phyloP scores from a whole-genome alignment of 2,797 vertebrate genomes.

The Sebastes steindachneri region DNA sequence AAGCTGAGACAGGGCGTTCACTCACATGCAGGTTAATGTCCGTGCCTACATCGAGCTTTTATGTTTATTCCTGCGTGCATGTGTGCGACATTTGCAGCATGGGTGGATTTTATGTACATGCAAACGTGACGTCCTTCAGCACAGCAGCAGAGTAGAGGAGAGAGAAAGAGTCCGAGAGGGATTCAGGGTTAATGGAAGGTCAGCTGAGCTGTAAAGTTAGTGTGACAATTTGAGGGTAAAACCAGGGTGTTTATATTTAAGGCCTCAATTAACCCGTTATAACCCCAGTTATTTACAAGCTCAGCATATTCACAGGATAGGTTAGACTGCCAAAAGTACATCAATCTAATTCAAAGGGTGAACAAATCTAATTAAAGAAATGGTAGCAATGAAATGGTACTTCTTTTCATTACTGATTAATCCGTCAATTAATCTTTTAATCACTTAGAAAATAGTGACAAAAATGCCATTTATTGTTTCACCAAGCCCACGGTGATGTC shows the following conservation, averaged over 20 bases:
- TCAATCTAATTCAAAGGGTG: not conserved
- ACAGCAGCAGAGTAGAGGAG: not conserved
- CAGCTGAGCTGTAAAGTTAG: not conserved
- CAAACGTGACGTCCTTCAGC: not conserved
- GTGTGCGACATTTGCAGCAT: not conserved
- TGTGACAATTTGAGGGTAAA: not conserved
- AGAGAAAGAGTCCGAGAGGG: not conserved
- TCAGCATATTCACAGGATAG: not conserved
- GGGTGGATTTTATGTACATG: not conserved
- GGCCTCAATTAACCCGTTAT: not conserved
- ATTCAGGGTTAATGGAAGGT: conserved; percentile 23
- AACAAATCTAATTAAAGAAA: not conserved
- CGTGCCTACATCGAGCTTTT: not conserved
- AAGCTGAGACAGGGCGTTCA: conserved; percentile 8
- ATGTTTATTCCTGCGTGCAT: not conserved
- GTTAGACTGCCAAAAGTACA: not conserved
- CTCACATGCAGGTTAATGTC: not conserved
- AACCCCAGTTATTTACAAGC: not conserved
- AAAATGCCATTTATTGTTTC: not conserved
- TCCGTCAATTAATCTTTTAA: not conserved
- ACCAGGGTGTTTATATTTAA: not conserved
- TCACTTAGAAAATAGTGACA: not conserved
- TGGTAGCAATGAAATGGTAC: too few relatives aligned
- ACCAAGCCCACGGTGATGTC: not conserved
- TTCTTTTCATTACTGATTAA: not conserved